Evolutionary conservation across 1,140 invertebrate genomes (phyloP).

Genomic region (Lordiphosa collinella): DNA sequence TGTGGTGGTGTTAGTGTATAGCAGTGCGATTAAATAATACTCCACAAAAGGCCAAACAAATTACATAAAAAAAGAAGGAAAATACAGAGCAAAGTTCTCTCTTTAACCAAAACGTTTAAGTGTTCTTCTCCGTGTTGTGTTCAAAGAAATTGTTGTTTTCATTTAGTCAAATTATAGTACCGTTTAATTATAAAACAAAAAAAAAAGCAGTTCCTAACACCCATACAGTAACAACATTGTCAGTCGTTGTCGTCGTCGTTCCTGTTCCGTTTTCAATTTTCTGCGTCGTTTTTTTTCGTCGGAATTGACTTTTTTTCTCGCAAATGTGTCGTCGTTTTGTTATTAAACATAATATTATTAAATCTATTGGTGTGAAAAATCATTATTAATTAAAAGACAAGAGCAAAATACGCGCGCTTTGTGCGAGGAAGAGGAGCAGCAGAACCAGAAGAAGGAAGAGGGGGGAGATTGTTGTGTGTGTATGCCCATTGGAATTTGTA

Average conservation of each 20-base stretch:
- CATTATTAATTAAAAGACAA: slow-evolving; percentile 3
- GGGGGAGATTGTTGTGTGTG: slow-evolving; percentile 20
- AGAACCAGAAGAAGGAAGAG: too few species aligned
- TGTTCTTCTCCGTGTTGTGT: slow-evolving; percentile 43
- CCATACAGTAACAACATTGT: slow-evolving; percentile 16
- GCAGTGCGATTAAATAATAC: slow-evolving; percentile 77
- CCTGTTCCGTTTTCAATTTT: slow-evolving; percentile 27
- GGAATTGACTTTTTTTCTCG: too few species aligned
- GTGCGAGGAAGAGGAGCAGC: background rate
- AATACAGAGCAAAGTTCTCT: slow-evolving; percentile 21
- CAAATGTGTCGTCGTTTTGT: slow-evolving; percentile 10
- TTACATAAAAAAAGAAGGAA: slow-evolving; percentile 39
- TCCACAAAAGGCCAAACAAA: slow-evolving; percentile 70
- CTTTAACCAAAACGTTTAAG: slow-evolving; percentile 17
- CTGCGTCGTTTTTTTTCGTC: slow-evolving; percentile 28
- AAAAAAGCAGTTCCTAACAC: slow-evolving; percentile 45
- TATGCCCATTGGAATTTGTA: slow-evolving; percentile 75
- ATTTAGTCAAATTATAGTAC: slow-evolving; percentile 41
- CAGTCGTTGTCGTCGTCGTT: slow-evolving; percentile 24
- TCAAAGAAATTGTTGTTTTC: slow-evolving; percentile 47
- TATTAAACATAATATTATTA: slow-evolving; percentile 17
- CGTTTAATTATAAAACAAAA: slow-evolving; percentile 11
- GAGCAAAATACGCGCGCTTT: slow-evolving; percentile 64
- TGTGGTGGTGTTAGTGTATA: slow-evolving; percentile 33
- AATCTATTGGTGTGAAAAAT: slow-evolving; percentile 33